Evolutionary conservation across 2,888 invertebrate species (phyloP).

Genomic region (Ecdyonurus torrentis): DNA sequence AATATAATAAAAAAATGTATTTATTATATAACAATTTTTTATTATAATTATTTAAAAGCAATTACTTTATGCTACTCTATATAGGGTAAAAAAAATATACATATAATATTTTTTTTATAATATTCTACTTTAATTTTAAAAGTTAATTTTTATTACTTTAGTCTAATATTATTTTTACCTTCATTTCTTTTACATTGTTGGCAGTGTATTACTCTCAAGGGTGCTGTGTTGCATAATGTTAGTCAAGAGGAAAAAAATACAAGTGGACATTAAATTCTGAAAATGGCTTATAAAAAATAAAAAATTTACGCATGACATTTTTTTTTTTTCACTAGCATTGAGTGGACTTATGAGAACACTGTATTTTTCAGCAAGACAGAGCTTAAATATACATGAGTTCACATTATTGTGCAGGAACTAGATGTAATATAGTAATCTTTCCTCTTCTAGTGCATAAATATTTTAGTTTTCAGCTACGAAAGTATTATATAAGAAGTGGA

Average conservation of each 20-base stretch:
- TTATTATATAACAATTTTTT: too few species aligned
- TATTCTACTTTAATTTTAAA: background rate
- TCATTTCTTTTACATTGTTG: background rate
- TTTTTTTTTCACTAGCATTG: background rate
- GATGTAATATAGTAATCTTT: background rate
- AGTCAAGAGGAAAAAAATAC: background rate
- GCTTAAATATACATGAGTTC: background rate
- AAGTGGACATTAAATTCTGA: background rate
- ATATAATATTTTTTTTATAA: too few species aligned
- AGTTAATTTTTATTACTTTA: background rate
- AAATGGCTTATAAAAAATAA: background rate
- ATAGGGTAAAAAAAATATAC: too few species aligned
- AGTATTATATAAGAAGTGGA: background rate
- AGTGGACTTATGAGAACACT: background rate
- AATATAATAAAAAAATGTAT: too few species aligned
- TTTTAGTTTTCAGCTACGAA: background rate
- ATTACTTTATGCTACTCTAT: too few species aligned
- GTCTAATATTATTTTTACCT: background rate
- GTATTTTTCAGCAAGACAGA: background rate
- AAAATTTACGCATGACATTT: background rate
- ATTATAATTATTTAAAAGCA: too few species aligned
- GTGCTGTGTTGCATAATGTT: background rate
- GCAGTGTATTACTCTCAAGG: background rate
- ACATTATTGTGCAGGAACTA: background rate
- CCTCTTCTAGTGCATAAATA: background rate